These are phyloP conservation scores for Microcebus tavaratra DNA, from an alignment of 2,113 vertebrate species.

Conservation along the genomic window DNA sequence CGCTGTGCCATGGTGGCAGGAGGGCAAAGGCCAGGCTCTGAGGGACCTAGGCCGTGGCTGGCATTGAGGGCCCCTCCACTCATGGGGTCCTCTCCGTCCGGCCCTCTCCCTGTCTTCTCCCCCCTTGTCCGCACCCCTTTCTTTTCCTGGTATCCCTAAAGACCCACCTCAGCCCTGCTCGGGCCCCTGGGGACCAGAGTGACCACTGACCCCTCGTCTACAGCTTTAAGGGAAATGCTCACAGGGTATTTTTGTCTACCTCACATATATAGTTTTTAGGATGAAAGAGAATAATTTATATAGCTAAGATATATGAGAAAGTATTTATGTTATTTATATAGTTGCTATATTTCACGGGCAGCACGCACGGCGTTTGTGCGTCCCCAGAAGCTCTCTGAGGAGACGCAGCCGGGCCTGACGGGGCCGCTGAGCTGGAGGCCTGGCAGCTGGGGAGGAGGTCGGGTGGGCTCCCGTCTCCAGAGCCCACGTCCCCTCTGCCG, in stretches of 20 bases:
- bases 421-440: background rate
- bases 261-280: constrained; percentile 87
- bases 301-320: constrained; percentile 83
- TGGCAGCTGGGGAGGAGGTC: background rate
- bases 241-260: constrained; percentile 90
- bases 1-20: background rate
- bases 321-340: constrained; percentile 88
- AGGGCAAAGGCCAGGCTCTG: background rate
- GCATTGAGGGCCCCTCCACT: background rate
- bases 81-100: background rate
- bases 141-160: background rate
- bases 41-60: background rate
- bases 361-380: background rate
- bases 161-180: background rate
- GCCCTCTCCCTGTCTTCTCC: background rate
- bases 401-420: too few relatives aligned
- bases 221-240: constrained; percentile 78
- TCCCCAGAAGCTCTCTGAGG: background rate
- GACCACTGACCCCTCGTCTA: background rate
- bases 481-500: accelerated
- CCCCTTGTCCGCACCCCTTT: background rate
- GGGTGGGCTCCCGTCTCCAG: background rate
- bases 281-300: constrained; percentile 79
- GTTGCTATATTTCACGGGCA: constrained; percentile 72
- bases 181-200: background rate